Percentiles rank a stretch among this genome's conserved stretches.
phyloP scores from a whole-genome alignment of 2,888 invertebrate genomes.

The Drosophila buzzatii region DNA sequence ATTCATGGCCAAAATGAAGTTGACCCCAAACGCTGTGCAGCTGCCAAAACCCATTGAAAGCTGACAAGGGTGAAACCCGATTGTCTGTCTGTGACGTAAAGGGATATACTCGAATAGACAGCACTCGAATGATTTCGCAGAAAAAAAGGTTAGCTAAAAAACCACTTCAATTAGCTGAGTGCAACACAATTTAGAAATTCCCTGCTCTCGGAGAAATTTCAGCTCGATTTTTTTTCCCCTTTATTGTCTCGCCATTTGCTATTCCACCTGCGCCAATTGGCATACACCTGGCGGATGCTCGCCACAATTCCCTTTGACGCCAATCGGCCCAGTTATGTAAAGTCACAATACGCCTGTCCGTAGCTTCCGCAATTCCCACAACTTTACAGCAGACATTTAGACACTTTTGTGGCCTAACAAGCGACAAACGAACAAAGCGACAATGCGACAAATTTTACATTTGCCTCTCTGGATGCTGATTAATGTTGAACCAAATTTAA shows the following conservation, averaged over 20 bases:
- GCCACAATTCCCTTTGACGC: not conserved
- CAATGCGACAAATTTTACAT: slow-evolving; percentile 11
- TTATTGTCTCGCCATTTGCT: slow-evolving; percentile 25
- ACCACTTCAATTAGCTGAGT: slow-evolving; percentile 65
- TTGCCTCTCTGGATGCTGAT: not conserved
- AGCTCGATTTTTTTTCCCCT: not conserved
- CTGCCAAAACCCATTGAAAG: slow-evolving; percentile 23
- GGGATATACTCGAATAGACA: slow-evolving; percentile 16
- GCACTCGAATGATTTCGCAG: slow-evolving; percentile 12
- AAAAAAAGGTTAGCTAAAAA: slow-evolving; percentile 14
- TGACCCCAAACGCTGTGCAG: slow-evolving; percentile 4
- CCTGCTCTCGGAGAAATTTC: slow-evolving; percentile 4
- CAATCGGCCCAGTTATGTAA: slow-evolving; percentile 17
- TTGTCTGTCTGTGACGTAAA: slow-evolving; percentile 47
- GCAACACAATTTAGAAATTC: slow-evolving; percentile 25
- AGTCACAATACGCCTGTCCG: slow-evolving; percentile 12
- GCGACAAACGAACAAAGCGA: slow-evolving; percentile 5
- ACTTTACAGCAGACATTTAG: slow-evolving; percentile 22
- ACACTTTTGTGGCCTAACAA: slow-evolving; percentile 8
- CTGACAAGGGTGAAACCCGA: slow-evolving; percentile 46
- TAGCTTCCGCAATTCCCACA: slow-evolving; percentile 17
- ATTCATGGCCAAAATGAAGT: not conserved
- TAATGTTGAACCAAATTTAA: not conserved
- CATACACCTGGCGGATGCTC: slow-evolving; percentile 61
- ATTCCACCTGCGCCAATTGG: slow-evolving; percentile 17